Conservation (phyloP, 1,140 invertebrate genomes). For the Leptinotarsa defecta region DNA sequence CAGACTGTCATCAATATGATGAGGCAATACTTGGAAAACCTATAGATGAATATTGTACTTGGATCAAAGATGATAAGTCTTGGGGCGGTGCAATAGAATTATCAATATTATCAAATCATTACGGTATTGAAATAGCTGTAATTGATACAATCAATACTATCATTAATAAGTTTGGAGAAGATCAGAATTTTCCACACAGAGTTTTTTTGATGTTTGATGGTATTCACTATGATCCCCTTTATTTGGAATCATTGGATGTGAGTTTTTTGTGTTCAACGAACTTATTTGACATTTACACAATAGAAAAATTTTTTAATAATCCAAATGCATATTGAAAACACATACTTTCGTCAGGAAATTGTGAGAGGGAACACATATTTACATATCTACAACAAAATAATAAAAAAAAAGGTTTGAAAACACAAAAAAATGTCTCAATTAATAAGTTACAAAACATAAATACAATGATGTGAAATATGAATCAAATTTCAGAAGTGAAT, state of each 20-base stretch:
- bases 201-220: conserved; percentile 94
- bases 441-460: no score
- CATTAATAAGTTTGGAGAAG: conserved; percentile 93
- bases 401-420: no score
- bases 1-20: conserved; percentile 77
- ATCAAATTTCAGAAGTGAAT: no score
- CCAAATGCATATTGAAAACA: no score
- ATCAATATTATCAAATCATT: conserved; percentile 85
- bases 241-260: conserved; percentile 75
- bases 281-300: neutral
- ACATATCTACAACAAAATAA: no score
- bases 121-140: conserved; percentile 90
- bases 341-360: no score
- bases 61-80: conserved; percentile 81
- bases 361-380: no score
- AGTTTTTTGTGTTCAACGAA: conserved; percentile 10
- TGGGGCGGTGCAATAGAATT: conserved; percentile 97
- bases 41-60: conserved; percentile 84
- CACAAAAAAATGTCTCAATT: no score
- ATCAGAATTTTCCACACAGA: conserved; percentile 80
- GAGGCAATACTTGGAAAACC: conserved; percentile 87
- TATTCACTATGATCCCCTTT: conserved; percentile 94
- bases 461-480: no score
- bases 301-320: neutral
- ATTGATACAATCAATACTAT: conserved; percentile 88